Evolutionary conservation across 1,140 invertebrate species (phyloP).

Genomic region (Apis dorsata): DNA sequence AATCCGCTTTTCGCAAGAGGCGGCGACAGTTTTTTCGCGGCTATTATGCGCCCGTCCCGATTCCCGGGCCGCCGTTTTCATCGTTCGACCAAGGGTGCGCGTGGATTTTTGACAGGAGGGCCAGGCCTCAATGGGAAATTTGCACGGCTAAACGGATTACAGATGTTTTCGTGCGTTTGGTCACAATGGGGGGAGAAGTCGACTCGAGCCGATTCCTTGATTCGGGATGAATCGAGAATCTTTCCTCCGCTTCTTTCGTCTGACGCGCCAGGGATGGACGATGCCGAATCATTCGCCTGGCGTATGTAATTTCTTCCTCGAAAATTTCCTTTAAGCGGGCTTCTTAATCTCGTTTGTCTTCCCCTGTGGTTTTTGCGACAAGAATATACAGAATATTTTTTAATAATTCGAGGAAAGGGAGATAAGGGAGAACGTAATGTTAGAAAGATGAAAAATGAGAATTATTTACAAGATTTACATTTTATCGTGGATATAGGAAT

Average conservation of each 20-base stretch:
- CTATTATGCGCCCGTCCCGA: conserved; percentile 19
- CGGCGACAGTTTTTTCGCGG: conserved; percentile 45
- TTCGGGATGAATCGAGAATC: conserved; percentile 53
- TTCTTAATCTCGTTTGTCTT: no score
- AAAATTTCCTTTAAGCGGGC: no score
- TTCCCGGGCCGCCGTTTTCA: conserved; percentile 33
- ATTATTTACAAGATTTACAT: no score
- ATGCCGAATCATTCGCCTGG: background rate
- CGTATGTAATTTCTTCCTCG: background rate
- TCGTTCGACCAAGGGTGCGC: conserved; percentile 19
- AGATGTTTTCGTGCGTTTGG: conserved; percentile 73
- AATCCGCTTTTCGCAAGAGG: conserved; percentile 57
- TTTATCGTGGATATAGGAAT: no score
- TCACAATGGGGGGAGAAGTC: conserved; percentile 61
- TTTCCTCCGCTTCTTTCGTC: background rate
- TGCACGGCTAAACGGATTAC: conserved; percentile 80
- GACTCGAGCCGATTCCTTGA: conserved; percentile 63
- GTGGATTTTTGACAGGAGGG: conserved; percentile 60
- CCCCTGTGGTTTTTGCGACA: no score
- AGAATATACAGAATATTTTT: background rate
- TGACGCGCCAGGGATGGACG: background rate
- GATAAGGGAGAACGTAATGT: no score
- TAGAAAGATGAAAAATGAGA: no score
- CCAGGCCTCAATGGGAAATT: conserved; percentile 74
- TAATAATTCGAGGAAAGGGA: background rate